Percentiles rank a stretch among this genome's conserved stretches.
These are phyloP conservation scores for Stenolophus ochropezus DNA, from an alignment of 2,888 invertebrate genomes.

Conservation along the genomic window DNA sequence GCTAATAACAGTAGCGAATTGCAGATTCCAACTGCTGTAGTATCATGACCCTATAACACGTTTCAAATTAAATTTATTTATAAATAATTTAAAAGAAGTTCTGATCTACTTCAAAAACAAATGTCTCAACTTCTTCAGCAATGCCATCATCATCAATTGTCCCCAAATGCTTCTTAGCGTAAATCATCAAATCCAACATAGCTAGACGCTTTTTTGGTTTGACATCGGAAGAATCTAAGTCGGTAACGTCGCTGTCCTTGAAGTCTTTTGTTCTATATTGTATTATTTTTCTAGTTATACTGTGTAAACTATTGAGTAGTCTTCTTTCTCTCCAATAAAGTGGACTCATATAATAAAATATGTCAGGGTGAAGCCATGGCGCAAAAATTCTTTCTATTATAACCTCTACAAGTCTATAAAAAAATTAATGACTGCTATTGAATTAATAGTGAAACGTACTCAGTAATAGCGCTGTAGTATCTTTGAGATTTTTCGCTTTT, in stretches of 20 bases:
- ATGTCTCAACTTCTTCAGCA: conserved; percentile 79
- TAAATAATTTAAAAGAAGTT: not conserved
- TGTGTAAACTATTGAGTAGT: not conserved
- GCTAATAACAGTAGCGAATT: conserved; percentile 73
- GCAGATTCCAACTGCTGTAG: conserved; percentile 71
- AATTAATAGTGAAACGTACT: not conserved
- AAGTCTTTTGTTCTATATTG: conserved; percentile 53
- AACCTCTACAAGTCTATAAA: conserved; percentile 1
- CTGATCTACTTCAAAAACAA: conserved; percentile 76
- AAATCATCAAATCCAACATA: conserved; percentile 76
- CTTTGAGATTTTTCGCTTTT: conserved; percentile 71
- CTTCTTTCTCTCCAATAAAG: not conserved
- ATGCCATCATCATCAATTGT: conserved; percentile 75
- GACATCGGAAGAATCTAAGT: not conserved
- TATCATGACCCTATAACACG: conserved; percentile 73
- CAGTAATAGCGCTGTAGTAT: conserved; percentile 76
- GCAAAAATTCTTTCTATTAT: not conserved
- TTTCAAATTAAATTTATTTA: not conserved
- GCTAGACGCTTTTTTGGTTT: conserved; percentile 72
- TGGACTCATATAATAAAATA: not conserved
- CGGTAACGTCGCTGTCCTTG: conserved; percentile 7
- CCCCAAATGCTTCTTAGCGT: conserved; percentile 73
- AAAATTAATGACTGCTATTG: not conserved
- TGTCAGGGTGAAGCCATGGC: not conserved
- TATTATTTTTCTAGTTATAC: not conserved